Base-by-base conservation (phyloP, 1,140 invertebrate species). In the Rhagoletis pomonella region DNA sequence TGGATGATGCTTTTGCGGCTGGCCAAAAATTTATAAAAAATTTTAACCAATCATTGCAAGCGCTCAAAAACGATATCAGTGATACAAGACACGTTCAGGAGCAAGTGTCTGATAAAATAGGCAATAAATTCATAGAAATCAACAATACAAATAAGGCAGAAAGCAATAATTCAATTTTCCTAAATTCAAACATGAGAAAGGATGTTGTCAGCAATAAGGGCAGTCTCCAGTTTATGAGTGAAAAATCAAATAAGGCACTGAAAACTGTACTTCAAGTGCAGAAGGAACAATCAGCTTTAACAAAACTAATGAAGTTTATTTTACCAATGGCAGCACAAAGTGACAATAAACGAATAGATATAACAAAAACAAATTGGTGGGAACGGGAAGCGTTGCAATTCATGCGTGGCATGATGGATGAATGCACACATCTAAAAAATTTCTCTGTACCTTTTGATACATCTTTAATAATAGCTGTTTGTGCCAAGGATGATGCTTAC, bases 391-490 rank as follows among this genome's bases (percentile, higher is more conserved):
- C 97, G 1, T 89, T 98, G 10, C 96, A 98, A 93, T 99, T 99
- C 92, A 99, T 99, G 99, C 94, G 97, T 44, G 98, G 98, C 0
- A 96, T 99, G 88, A 99, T 99, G 99, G 98, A 99, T 91, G 98
- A 99, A 93, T 99, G 98, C 92, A 99, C 99, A 3, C 98, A 99
- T 94, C 94, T 99, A 2, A 97, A 96, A 87, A 99, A 99, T 93
- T 99, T 98, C 91, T 96, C 97, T 14, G 93, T 96, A 5, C 96
- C 96, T 0, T 95, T 96, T 42, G 98, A 99, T 92, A 97, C 97
- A 3, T 96, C 96, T 12, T 93, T 98, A 19, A 96, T 98, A 88
- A 98, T 97, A 89, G 95, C 97, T 14, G 96, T 98, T 5, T 97
- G 97, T 90, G 97, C 97, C 0, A 96, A 95, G 89, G 95, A 97